These are phyloP conservation scores for Podarcis lilfordi DNA, from an alignment of 2,797 vertebrate species.

Conservation along the genomic window DNA sequence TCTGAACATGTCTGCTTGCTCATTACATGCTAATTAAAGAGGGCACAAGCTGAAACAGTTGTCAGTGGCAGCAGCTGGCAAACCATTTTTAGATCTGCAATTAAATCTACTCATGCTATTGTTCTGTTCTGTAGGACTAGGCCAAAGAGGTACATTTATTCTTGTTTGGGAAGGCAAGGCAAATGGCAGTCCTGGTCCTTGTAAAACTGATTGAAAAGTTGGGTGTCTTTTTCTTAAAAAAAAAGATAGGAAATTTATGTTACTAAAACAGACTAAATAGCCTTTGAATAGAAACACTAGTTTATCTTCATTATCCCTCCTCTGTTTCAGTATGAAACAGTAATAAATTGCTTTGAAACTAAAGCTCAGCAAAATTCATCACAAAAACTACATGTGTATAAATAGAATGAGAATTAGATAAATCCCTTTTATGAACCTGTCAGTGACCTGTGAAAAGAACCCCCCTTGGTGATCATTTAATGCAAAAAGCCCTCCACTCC, in stretches of 20 bases:
- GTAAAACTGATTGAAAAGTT: constrained; percentile 54
- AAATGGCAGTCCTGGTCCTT: constrained; percentile 11
- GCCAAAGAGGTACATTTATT: constrained; percentile 19
- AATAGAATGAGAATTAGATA: constrained; percentile 43
- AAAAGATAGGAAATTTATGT: constrained; percentile 57
- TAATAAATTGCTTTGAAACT: constrained; percentile 53
- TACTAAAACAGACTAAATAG: constrained; percentile 51
- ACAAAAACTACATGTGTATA: constrained; percentile 46
- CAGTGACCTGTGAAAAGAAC: too few species aligned
- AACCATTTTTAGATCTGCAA: constrained; percentile 56
- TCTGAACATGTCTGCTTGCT: constrained; percentile 56
- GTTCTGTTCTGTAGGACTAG: constrained; percentile 47
- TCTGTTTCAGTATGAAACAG: constrained; percentile 53
- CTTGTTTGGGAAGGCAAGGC: constrained; percentile 6
- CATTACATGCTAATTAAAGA: constrained; percentile 65
- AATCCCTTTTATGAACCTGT: not conserved
- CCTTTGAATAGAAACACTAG: constrained; percentile 57
- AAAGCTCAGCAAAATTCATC: constrained; percentile 48
- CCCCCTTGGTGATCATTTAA: too few species aligned
- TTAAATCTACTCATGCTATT: constrained; percentile 59
- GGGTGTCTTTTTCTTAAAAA: not conserved
- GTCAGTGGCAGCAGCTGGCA: constrained; percentile 52
- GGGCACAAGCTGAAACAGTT: constrained; percentile 53
- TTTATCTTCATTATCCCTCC: constrained; percentile 54
- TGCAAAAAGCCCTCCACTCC: too few species aligned